Evolutionary conservation across 2,888 invertebrate genomes (phyloP), one percentile per base, ranked within the genome.

Genomic region (Agrypnus murinus): DNA sequence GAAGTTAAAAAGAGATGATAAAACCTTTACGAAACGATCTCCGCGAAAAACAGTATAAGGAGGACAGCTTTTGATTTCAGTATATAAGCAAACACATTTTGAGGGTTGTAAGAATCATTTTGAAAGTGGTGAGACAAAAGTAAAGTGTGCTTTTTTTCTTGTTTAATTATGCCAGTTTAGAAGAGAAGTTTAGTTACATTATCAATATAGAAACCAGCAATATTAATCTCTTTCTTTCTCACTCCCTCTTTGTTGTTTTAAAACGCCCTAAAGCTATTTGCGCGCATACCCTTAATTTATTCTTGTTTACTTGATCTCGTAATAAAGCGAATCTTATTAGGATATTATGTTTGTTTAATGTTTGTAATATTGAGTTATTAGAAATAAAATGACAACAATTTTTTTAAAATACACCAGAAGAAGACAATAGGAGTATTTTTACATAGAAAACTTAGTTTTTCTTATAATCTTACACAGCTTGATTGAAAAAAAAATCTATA

Each of bases 241-340:
- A 25, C 25, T 25, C 46, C 38, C 58, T 31, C 59, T 59, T 58
- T 60, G 59, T 66, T 66, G 66, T 59, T 60, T 46, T 48, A 71
- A 15, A 66, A 63, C 55, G 46, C 71, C 66, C 71, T 36, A 34
- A 40, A 66, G 71, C 58, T 71, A 63, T 71, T 71, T 66, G 53
- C 62, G 60, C 38, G 25, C 62, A 62, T 66, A 60, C 71, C 66
- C 71, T 63, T 66, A 71, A 71, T 71, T 71, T 48, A 48, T 71
- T 57, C 71, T 71, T 71, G 71, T 71, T 71, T 71, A 71, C 71
- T 58, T 64, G 66, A 63, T 71, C 62, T 71, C 17, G 66, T 58
- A 66, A 71, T 71, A 66, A 71, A 66, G 71, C 25, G 66, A 66
- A 66, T 71, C 62, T 66, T 71, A 66, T 65, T 64, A 69, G 68